These are phyloP conservation scores for Trididemnum nubilum DNA, from an alignment of 23 tunicate genomes.

Conservation along the genomic window DNA sequence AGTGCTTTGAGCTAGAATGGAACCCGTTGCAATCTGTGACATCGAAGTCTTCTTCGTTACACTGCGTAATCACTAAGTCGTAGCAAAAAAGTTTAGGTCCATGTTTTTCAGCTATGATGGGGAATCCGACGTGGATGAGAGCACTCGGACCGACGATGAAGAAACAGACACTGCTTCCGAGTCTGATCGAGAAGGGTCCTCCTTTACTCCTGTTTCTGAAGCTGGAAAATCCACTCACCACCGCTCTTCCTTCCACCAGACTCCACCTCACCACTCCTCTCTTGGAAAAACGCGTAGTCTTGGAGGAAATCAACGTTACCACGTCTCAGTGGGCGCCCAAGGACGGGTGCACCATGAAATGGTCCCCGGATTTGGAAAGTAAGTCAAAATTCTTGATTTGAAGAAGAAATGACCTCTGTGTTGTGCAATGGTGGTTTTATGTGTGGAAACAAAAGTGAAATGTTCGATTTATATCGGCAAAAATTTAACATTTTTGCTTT, in stretches of 20 bases:
- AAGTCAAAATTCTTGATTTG: background rate
- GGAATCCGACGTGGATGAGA: constrained; percentile 51
- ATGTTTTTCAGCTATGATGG: constrained; percentile 62
- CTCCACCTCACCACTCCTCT: constrained; percentile 43
- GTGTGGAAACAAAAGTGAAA: too few relatives aligned
- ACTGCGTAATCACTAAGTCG: too few relatives aligned
- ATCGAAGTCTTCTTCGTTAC: too few relatives aligned
- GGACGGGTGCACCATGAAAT: background rate
- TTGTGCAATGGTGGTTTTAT: too few relatives aligned
- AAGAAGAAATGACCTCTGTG: too few relatives aligned
- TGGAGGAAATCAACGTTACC: constrained; percentile 24
- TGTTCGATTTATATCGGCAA: too few relatives aligned
- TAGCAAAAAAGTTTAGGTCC: too few relatives aligned
- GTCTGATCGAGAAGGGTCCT: constrained; percentile 67
- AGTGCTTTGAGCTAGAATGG: too few relatives aligned
- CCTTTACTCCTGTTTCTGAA: constrained; percentile 56
- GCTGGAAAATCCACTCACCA: constrained; percentile 10
- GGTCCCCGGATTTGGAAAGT: constrained; percentile 6
- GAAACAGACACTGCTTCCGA: constrained; percentile 93
- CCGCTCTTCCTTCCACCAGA: background rate
- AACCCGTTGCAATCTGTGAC: too few relatives aligned
- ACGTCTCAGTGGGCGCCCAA: background rate
- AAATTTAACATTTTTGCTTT: too few relatives aligned
- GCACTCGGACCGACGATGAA: constrained; percentile 73
- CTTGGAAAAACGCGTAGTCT: constrained; percentile 20